Conservation (phyloP, 2,888 invertebrate species). For the Melitaea athalia region DNA sequence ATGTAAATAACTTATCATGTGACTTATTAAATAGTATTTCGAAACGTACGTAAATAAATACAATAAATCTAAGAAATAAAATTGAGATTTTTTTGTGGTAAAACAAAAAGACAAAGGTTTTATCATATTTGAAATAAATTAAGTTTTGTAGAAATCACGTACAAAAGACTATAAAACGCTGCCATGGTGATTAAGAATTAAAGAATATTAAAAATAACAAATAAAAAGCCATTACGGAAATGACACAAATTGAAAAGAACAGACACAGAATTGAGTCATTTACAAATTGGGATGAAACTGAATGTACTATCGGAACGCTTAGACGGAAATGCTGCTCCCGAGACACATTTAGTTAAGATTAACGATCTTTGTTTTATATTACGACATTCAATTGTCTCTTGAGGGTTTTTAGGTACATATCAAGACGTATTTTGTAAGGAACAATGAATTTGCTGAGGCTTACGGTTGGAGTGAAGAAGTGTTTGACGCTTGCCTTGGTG, state of each 20-base stretch:
- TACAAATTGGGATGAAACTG: constrained; percentile 1
- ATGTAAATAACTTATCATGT: no score
- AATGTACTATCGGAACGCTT: constrained; percentile 13
- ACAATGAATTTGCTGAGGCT: constrained; percentile 22
- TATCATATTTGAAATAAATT: no score
- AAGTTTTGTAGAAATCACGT: no score
- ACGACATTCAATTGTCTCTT: constrained; percentile 35
- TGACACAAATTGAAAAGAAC: background rate
- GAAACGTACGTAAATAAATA: no score
- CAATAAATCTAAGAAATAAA: no score
- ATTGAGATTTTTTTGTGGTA: no score
- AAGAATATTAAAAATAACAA: background rate
- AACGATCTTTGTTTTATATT: constrained; percentile 35
- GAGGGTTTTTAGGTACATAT: constrained; percentile 30
- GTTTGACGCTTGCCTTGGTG: constrained; percentile 1
- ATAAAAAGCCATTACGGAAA: background rate
- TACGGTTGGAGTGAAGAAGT: constrained; percentile 10
- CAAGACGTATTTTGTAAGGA: constrained; percentile 25
- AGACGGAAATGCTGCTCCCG: constrained; percentile 52
- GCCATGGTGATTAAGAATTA: background rate
- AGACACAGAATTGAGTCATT: background rate
- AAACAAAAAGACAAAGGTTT: no score
- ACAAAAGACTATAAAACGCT: background rate
- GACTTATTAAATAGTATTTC: no score
- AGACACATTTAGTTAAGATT: constrained; percentile 50